Evolutionary conservation across 23 tunicate species (phyloP).

Genomic region (Halocynthia aurantium): DNA sequence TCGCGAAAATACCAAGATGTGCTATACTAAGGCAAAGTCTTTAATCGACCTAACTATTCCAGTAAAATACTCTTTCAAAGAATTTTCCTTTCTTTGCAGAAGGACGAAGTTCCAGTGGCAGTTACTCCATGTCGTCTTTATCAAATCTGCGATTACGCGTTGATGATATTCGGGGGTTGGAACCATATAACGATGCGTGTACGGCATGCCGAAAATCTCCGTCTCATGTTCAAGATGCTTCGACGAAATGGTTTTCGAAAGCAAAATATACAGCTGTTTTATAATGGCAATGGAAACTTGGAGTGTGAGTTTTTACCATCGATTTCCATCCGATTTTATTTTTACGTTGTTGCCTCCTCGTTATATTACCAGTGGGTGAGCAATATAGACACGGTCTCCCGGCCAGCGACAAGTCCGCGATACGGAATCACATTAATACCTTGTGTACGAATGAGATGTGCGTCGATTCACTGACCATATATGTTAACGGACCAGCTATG

Average conservation of each 20-base stretch:
- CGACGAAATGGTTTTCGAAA: conserved; percentile 38
- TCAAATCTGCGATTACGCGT: conserved; percentile 55
- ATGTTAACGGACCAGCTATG: conserved; percentile 56
- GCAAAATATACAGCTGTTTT: conserved; percentile 59
- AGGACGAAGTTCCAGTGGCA: no score
- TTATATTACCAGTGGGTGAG: conserved; percentile 17
- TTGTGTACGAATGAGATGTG: conserved; percentile 22
- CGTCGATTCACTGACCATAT: conserved; percentile 60
- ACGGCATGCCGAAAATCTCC: conserved; percentile 37
- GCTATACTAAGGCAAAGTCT: conserved; percentile 21
- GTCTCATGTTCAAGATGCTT: conserved; percentile 34
- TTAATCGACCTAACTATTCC: not conserved
- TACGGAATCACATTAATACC: conserved; percentile 40
- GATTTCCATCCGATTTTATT: not conserved
- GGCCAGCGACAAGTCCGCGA: conserved; percentile 26
- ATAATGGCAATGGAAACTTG: conserved; percentile 37
- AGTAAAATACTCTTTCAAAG: not conserved
- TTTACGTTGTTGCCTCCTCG: not conserved
- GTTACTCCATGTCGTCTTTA: not conserved
- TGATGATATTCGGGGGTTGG: conserved; percentile 80
- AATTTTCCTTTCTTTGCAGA: no score
- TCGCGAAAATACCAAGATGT: conserved; percentile 32
- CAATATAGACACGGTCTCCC: conserved; percentile 24
- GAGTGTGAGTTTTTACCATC: conserved; percentile 10
- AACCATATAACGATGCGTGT: conserved; percentile 23